phyloP scores from a whole-genome alignment of 2,113 vertebrate species.

The Pomatostomus ruficeps region DNA sequence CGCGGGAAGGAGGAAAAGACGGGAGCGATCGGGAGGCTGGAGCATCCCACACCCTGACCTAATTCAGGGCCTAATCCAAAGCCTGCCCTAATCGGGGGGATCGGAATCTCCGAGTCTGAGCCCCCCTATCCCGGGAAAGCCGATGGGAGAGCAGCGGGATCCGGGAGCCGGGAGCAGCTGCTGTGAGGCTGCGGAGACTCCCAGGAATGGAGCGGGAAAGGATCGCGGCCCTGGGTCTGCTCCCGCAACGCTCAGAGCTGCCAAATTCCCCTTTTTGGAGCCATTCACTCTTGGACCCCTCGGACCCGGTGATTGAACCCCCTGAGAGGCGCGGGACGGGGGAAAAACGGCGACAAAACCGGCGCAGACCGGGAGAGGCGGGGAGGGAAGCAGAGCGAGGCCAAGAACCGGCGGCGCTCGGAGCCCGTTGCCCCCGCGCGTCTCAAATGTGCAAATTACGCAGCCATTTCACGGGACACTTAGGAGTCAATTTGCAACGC shows the following conservation, averaged over 20 bases:
- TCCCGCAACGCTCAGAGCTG: rapidly evolving
- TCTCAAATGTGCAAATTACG: conserved; percentile 33
- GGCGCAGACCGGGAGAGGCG: rapidly evolving
- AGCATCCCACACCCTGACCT: not conserved
- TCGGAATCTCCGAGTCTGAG: not conserved
- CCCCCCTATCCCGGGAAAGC: not conserved
- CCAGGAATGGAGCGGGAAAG: not conserved
- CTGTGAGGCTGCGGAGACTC: rapidly evolving
- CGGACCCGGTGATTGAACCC: not conserved
- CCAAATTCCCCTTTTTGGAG: not conserved
- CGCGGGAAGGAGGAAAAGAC: not conserved
- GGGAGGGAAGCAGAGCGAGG: not conserved
- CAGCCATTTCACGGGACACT: conserved; percentile 69
- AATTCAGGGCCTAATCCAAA: conserved; percentile 30
- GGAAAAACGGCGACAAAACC: not conserved
- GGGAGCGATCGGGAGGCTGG: not conserved
- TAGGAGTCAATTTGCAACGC: conserved; percentile 67
- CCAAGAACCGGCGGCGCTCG: not conserved
- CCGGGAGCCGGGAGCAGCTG: not conserved
- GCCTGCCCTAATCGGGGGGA: not conserved
- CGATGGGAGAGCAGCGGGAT: not conserved
- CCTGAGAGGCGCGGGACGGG: not conserved
- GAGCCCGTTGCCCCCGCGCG: not conserved
- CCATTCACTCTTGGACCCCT: not conserved
- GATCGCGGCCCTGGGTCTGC: rapidly evolving